Percentiles rank a stretch among this genome's conserved stretches.
Evolutionary conservation across 2,113 vertebrate species (phyloP).

Genomic region (Strix aluco): DNA sequence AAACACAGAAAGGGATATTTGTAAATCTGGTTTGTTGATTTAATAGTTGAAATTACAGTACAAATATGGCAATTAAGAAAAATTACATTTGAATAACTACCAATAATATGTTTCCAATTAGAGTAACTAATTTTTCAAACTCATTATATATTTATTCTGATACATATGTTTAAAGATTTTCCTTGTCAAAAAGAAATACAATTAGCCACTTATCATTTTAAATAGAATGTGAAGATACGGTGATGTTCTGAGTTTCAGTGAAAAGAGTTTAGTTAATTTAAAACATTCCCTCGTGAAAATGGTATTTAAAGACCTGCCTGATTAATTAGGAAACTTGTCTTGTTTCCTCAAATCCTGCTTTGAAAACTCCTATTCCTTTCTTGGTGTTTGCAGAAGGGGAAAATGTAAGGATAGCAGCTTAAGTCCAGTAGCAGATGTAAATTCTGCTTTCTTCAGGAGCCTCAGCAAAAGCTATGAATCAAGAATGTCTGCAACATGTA

Average conservation of each 20-base stretch:
- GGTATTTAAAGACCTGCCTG: neutral
- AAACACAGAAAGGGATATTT: neutral
- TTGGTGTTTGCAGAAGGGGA: neutral
- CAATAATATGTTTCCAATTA: neutral
- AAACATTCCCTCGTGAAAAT: neutral
- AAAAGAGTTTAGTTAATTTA: neutral
- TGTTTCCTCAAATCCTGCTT: neutral
- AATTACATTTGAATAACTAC: neutral
- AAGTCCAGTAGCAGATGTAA: neutral
- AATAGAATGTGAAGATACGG: neutral
- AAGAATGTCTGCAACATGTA: neutral
- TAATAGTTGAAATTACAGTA: neutral
- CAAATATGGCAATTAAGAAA: neutral
- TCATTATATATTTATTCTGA: neutral
- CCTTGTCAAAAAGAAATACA: slow-evolving; percentile 13
- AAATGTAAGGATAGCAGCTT: neutral
- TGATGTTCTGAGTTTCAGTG: neutral
- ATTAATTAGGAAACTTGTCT: neutral
- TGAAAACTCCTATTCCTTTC: neutral
- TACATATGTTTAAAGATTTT: neutral
- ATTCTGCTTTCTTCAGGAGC: neutral
- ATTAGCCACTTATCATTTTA: neutral
- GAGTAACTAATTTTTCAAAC: neutral
- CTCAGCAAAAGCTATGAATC: neutral
- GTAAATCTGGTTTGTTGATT: neutral